Evolutionary conservation across 1,140 invertebrate species (phyloP), one percentile per base, ranked within the genome.

Genomic region (Trissolcus basalis): DNA sequence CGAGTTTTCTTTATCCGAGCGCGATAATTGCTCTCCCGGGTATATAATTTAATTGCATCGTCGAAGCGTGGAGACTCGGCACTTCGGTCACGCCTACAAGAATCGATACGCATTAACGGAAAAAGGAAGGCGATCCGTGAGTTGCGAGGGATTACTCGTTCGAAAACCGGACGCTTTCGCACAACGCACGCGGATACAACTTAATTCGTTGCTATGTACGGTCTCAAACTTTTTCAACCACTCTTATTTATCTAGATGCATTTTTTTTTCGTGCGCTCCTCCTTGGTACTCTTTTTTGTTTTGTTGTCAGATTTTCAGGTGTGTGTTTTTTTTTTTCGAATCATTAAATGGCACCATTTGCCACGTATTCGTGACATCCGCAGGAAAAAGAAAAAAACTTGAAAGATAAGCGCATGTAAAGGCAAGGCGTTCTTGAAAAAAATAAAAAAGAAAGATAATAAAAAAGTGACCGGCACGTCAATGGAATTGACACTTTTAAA

Each of bases 381-480:
- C 12, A 27, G 47, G 44, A 45, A 51, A 67, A 58, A 16, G 44
- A 12, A 32, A 27, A 55, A 47, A 48, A 65, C 33, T n/a, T n/a
- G n/a, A n/a, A n/a, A n/a, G n/a, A n/a, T n/a, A n/a, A n/a, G n/a
- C n/a, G n/a, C n/a, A n/a, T n/a, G n/a, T n/a, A n/a, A n/a, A n/a
- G n/a, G n/a, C n/a, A n/a, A n/a, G n/a, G n/a, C n/a, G n/a, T n/a
- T n/a, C n/a, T n/a, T n/a, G 44, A 45, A 51, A 67, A 58, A 16
- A 33, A 12, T 14, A 27, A 55, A 47, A 48, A 65, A 13, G n/a
- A n/a, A n/a, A n/a, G n/a, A n/a, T n/a, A n/a, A n/a, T n/a, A n/a
- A n/a, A n/a, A n/a, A n/a, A 7, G 78, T 74, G 70, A 56, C 74
- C 48, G 69, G 75, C 78, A 81, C 78, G 78, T 82, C 80, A 84